phyloP scores from a whole-genome alignment of 23 tunicate genomes.

The Halocynthia roretzi region DNA sequence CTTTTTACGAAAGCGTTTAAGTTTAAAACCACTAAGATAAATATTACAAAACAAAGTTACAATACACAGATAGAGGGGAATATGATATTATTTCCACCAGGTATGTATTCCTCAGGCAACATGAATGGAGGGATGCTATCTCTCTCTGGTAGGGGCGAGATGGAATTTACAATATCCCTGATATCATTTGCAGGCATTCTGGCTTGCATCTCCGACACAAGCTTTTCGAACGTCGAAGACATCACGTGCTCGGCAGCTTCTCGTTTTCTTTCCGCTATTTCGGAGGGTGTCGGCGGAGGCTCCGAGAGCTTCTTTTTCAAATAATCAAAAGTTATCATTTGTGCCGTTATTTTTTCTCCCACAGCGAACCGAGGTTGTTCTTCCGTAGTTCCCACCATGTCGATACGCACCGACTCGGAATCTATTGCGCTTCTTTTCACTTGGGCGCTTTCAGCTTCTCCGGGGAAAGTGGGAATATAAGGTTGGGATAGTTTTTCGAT shows the following conservation, averaged over 20 bases:
- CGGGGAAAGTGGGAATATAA: constrained; percentile 31
- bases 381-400: constrained; percentile 23
- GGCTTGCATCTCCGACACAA: constrained; percentile 77
- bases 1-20: too few relatives aligned
- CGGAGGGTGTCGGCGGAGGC: constrained; percentile 26
- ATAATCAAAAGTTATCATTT: constrained; percentile 60
- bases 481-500: constrained; percentile 62
- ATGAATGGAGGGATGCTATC: constrained; percentile 1
- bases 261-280: constrained; percentile 12
- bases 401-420: constrained; percentile 64
- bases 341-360: constrained; percentile 34
- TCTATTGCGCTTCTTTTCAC: constrained; percentile 35
- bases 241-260: constrained; percentile 54
- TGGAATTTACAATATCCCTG: background rate
- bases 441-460: constrained; percentile 50
- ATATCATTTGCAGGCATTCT: constrained; percentile 11
- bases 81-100: constrained; percentile 3
- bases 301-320: constrained; percentile 49
- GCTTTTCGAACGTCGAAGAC: constrained; percentile 76
- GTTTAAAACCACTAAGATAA: too few relatives aligned
- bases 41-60: background rate
- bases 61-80: constrained; percentile 22
- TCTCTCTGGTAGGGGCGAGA: background rate
- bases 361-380: constrained; percentile 13
- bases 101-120: background rate